Evolutionary conservation across 2,113 vertebrate species (phyloP), one percentile per base, ranked within the genome.

Genomic region (Alethe diademata): DNA sequence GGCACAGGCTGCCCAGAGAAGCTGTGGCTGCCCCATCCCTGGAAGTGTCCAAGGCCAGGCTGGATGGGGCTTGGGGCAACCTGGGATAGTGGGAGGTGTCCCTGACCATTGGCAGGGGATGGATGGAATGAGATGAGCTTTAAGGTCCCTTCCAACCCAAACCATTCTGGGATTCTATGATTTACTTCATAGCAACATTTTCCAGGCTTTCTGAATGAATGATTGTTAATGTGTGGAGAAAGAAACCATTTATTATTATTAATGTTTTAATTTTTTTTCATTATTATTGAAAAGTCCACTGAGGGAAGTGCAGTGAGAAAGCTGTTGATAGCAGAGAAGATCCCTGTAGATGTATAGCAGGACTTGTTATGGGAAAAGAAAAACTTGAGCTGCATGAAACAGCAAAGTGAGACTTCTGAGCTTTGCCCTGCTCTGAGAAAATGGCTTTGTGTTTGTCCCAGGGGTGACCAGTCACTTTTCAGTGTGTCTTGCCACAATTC

Each of bases 21-120:
- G 28, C 69, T 74, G 53, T 48, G 56, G 35, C 14, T 76, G 31
- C 15, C 35, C 19, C 64, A 36, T 48, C 35, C 31, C 40, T 83
- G 31, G 18, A 10, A 43, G 12, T 62, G 64, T 36, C 8, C 64
- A 70, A 70, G 31, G 31, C 31, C 9, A 16, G 40, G 9, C 0
- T 82, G n/a, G 40, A 28, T 0, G 0, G 56, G 8, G 14, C 12
- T 76, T 19, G 56, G 42, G 50, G 31, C 12, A 43, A 0, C 5
- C 18, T 70, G 71, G 25, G 5, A 0, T 1, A 8, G 12, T 50
- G 48, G 22, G 50, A 56, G 42, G 19, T 56, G 48, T 16, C n/a
- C 31, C 48, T 83, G 78, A 22, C 35, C 31, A 13, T 11, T 33
- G 56, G 64, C 48, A 80, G 26, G 6, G 2, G 1, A 3, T 36